Conservation (phyloP, 1,140 invertebrate species). For the Micrasema longulum region DNA sequence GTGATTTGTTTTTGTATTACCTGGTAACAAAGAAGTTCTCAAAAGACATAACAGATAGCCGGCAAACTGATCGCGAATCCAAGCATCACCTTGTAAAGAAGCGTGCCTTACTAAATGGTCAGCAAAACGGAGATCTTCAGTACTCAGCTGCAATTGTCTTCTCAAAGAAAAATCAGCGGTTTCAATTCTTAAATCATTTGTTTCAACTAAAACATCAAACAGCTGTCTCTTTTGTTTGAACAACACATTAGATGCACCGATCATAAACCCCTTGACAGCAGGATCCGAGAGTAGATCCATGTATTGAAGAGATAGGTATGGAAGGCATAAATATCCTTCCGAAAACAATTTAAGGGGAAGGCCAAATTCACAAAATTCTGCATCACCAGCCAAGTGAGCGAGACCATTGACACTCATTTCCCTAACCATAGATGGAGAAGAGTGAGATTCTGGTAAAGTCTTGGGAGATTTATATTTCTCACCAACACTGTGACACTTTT, state of each 20-base stretch:
- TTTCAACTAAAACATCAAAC: conserved; percentile 93
- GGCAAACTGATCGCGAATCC: conserved; percentile 95
- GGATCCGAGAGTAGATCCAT: conserved; percentile 91
- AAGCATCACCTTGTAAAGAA: conserved; percentile 83
- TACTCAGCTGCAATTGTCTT: conserved; percentile 87
- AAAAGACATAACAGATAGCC: conserved; percentile 91
- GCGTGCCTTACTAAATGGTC: conserved; percentile 93
- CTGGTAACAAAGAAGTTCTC: conserved; percentile 82
- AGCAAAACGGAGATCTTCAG: conserved; percentile 95
- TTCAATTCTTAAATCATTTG: conserved; percentile 90
- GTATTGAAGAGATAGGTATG: conserved; percentile 95
- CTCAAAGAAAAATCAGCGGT: conserved; percentile 87
- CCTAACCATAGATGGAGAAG: conserved; percentile 65
- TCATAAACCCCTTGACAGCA: conserved; percentile 90
- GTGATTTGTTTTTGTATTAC: conserved; percentile 63
- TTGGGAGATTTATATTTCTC: conserved; percentile 66
- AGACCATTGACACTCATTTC: conserved; percentile 68
- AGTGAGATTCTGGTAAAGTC: conserved; percentile 61
- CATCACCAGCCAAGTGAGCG: conserved; percentile 68
- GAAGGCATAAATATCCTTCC: conserved; percentile 94
- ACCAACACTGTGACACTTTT: conserved; percentile 66
- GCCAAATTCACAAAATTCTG: conserved; percentile 82
- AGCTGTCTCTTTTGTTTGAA: conserved; percentile 96
- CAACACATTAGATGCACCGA: conserved; percentile 97
- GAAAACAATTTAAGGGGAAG: conserved; percentile 91